These are phyloP conservation scores for Hoplodrina ambigua DNA, from an alignment of 2,888 invertebrate genomes.

Conservation along the genomic window DNA sequence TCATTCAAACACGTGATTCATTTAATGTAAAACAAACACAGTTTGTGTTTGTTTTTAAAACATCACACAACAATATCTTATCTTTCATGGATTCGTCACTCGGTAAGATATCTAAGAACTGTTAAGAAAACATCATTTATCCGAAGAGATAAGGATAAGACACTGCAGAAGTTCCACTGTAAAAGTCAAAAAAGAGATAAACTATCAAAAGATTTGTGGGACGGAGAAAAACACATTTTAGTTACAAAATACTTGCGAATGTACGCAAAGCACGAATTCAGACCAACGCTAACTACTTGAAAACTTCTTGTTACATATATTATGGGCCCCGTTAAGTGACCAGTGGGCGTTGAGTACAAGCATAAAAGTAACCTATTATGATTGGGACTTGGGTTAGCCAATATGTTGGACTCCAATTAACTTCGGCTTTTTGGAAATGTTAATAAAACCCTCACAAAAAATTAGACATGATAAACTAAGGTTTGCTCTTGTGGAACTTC, in stretches of 20 bases:
- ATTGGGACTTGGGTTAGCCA: not conserved
- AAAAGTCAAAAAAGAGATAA: conserved; percentile 26
- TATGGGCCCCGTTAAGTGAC: not conserved
- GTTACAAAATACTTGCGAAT: not conserved
- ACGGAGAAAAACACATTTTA: conserved; percentile 19
- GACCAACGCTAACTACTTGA: not conserved
- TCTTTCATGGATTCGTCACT: conserved; percentile 24
- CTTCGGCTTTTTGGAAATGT: not conserved
- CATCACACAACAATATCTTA: conserved; percentile 35
- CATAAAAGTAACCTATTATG: conserved; percentile 4
- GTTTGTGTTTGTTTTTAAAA: conserved; percentile 20
- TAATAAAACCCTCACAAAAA: not conserved
- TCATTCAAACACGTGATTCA: conserved; percentile 8
- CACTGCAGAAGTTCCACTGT: conserved; percentile 11
- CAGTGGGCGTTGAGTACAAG: not conserved
- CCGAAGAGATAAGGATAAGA: conserved; percentile 31
- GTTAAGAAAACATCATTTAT: conserved; percentile 21
- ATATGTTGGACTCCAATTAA: not conserved
- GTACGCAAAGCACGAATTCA: not conserved
- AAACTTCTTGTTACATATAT: conserved; percentile 13
- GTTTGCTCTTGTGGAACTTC: not conserved
- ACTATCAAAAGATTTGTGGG: conserved; percentile 5
- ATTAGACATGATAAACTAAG: not conserved
- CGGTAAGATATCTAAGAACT: conserved; percentile 11
- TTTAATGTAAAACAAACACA: not conserved